Percentiles rank a stretch among this genome's conserved stretches.
These are phyloP conservation scores for Athalia rosae DNA, from an alignment of 2,888 invertebrate genomes.

Conservation along the genomic window DNA sequence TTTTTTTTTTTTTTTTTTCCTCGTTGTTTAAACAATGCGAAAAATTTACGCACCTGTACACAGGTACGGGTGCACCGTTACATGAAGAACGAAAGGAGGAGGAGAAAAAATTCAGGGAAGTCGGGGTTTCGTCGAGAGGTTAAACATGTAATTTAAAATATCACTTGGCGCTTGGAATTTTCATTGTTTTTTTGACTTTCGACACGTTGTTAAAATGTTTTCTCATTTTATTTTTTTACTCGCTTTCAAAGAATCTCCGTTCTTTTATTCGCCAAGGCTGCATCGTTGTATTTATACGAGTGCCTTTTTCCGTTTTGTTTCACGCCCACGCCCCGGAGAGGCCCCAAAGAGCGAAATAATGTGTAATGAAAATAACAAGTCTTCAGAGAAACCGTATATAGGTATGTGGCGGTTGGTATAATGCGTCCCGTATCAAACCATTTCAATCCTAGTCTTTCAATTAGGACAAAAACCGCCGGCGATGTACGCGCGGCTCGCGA, in stretches of 20 bases:
- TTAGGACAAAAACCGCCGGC: neutral
- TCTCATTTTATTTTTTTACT: neutral
- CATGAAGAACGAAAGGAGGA: neutral
- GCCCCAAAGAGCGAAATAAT: no score
- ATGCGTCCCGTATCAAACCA: neutral
- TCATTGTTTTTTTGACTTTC: neutral
- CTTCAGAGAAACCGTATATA: no score
- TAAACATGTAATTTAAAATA: no score
- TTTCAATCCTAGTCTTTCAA: slow-evolving; percentile 13
- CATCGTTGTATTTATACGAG: neutral
- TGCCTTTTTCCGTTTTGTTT: no score
- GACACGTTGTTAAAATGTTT: neutral
- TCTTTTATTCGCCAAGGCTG: neutral
- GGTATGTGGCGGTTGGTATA: neutral
- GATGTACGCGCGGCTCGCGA: neutral
- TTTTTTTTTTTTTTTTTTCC: neutral
- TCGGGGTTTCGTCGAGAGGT: no score
- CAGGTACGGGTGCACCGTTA: neutral
- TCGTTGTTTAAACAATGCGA: neutral
- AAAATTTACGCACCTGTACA: neutral
- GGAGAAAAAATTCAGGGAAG: neutral
- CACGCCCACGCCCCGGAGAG: no score
- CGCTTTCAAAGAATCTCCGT: neutral
- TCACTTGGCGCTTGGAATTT: neutral
- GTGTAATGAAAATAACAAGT: no score